Base-by-base conservation (phyloP, 2,113 vertebrate genomes). In the Sinosuthora webbiana region DNA sequence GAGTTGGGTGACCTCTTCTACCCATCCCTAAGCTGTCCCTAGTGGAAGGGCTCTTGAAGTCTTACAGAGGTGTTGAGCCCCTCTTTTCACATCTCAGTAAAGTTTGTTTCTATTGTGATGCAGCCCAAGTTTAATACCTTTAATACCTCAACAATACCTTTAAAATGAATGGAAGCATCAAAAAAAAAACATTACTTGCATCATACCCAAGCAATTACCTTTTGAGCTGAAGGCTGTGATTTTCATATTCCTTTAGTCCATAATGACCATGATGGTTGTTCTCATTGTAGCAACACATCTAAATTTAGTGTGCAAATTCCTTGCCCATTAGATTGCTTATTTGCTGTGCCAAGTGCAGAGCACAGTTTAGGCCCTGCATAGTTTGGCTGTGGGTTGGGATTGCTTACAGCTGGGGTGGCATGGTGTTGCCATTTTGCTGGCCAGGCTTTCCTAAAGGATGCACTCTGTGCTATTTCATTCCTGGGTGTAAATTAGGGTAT, bases 251-350 rank as follows among this genome's bases (percentile, higher is more conserved):
- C 24, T 23, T 60, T 42, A 79, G 62, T 64, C 49, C 56, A 22
- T 33, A 81, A 83, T 68, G 41, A 71, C 37, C 27, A 10, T 4
- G 24, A 52, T 78, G 13, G 44, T 37, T 92, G 64, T 41, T 82
- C 67, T 70, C 70, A 37, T 18, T 80, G 75, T 70, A 80, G 50
- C 57, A 81, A 30, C 67, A 73, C 17, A 55, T 87, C 78, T 83
- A 95, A 94, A 95, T 77, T 91, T 91, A 93, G 71, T 41, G 27
- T 52, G 50, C 17, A 85, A 83, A 86, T 83, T 91, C 79, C 83
- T 86, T 70, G 70, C 55, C 87, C 0, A 0, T 91, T 74, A 80
- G 85, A 89, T 79, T 87, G 59, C 39, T 47, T 60, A 31, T 91
- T 93, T 94, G 37, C 35, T 63, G 42, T 86, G 85, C 93, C 93